phyloP scores from a whole-genome alignment of 2,113 vertebrate species.

The Onychostruthus taczanowskii region DNA sequence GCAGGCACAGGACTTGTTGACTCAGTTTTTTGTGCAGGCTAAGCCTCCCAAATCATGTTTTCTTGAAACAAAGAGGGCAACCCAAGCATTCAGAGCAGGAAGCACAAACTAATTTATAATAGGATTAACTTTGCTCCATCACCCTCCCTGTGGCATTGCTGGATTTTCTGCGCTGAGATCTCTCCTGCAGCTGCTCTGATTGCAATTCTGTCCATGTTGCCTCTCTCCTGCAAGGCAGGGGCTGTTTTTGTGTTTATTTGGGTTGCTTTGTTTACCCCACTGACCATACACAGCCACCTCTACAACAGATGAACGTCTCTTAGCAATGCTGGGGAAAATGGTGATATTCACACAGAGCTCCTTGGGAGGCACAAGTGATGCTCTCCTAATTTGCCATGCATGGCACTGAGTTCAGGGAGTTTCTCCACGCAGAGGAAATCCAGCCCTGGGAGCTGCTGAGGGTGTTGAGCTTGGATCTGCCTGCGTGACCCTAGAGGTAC shows the following conservation, averaged over 20 bases:
- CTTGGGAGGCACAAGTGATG: not conserved
- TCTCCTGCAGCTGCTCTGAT: not conserved
- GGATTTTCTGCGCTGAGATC: not conserved
- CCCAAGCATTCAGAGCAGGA: not conserved
- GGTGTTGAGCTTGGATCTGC: not conserved
- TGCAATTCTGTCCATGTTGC: not conserved
- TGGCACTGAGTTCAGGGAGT: not conserved
- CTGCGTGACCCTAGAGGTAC: not conserved
- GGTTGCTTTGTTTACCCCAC: not conserved
- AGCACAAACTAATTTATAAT: constrained; percentile 36
- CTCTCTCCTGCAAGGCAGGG: constrained; percentile 7
- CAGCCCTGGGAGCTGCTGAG: not conserved
- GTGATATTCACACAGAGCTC: not conserved
- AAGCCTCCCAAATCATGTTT: constrained; percentile 31
- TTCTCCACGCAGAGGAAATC: not conserved
- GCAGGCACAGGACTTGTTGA: not conserved
- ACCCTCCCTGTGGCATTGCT: not conserved
- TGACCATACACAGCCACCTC: not conserved
- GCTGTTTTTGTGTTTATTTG: not conserved
- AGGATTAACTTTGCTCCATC: constrained; percentile 14
- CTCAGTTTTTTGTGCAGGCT: not conserved
- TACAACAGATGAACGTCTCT: not conserved
- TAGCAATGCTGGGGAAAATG: not conserved
- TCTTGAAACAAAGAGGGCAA: constrained; percentile 8
- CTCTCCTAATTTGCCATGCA: not conserved